Evolutionary conservation across 2,888 invertebrate genomes (phyloP), one percentile per base, ranked within the genome.

Genomic region (Tenthredo amoena): DNA sequence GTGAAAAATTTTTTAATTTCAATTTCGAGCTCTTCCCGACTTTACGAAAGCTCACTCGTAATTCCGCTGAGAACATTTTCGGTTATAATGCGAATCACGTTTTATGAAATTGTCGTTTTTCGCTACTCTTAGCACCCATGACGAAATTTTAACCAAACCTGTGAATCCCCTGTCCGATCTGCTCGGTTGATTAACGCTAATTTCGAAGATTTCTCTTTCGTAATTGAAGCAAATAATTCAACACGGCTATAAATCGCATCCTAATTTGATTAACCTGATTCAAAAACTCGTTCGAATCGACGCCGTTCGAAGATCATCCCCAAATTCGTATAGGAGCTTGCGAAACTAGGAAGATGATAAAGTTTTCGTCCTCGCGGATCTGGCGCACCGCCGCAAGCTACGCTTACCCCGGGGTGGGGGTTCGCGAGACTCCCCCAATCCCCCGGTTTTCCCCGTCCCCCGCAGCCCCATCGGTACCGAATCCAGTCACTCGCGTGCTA

Each of bases 361-460:
- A 81, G 81, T 81, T 81, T 81, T 62, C 40, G 58, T 74, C 58
- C n/a, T 26, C 43, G 40, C 68, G 34, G 65, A 71, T 83, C 43
- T 50, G 83, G 68, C 83, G 83, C 71, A 83, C 83, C 65, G 83
- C 83, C 83, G 83, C 83, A 83, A 83, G 83, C 83, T 81, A 81
- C 81, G 81, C 81, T 81, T 40, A 62, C 34, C 81, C 81, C n/a
- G 62, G 81, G 62, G 81, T 81, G 81, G 81, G 62, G 81, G 81
- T 62, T 81, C 31, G 81, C 81, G 81, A 81, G 81, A 81, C 81
- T 37, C 81, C 81, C 81, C 40, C 58, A 81, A 62, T 37, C 62
- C 81, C 81, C 40, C 58, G 62, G 37, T 15, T 34, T 26, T 31
- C 77, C 58, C 40, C 58, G 62, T 26, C 37, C 62, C 81, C 81